These are phyloP conservation scores for Trileptium ribeirensis DNA, from an alignment of 2,888 invertebrate species.

Conservation along the genomic window DNA sequence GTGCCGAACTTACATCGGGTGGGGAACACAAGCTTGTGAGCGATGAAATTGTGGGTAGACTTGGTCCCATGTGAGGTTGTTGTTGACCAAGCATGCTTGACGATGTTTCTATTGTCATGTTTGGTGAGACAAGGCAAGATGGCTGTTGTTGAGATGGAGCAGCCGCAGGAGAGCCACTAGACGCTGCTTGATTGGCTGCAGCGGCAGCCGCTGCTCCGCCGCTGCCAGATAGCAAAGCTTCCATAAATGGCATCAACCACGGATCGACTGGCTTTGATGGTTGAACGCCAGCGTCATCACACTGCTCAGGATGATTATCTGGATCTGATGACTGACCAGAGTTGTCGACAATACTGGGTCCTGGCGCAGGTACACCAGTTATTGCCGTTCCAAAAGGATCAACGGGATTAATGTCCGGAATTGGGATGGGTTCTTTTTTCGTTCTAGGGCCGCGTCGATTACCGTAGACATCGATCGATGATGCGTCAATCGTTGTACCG, in stretches of 20 bases:
- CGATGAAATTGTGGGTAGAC: background rate
- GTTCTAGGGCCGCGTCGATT: constrained; percentile 74
- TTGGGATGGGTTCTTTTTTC: constrained; percentile 33
- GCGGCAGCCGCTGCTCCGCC: background rate
- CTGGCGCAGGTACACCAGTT: background rate
- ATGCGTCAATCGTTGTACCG: constrained; percentile 75
- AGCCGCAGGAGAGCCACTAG: too few species aligned
- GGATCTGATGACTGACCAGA: background rate
- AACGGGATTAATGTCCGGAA: background rate
- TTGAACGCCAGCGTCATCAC: background rate
- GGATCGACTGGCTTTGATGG: background rate
- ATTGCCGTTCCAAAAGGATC: background rate
- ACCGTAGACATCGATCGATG: constrained; percentile 83
- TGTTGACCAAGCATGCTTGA: background rate
- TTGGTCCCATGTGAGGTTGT: background rate
- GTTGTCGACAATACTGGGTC: background rate
- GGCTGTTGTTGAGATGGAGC: background rate
- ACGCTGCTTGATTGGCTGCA: too few species aligned
- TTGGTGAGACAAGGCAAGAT: background rate
- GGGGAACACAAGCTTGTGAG: background rate
- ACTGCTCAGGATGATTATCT: background rate
- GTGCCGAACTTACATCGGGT: background rate
- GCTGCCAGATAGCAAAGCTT: background rate
- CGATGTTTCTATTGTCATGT: background rate
- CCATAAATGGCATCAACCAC: background rate